phyloP scores from a whole-genome alignment of 2,888 invertebrate species.

The Athetis lepigone region DNA sequence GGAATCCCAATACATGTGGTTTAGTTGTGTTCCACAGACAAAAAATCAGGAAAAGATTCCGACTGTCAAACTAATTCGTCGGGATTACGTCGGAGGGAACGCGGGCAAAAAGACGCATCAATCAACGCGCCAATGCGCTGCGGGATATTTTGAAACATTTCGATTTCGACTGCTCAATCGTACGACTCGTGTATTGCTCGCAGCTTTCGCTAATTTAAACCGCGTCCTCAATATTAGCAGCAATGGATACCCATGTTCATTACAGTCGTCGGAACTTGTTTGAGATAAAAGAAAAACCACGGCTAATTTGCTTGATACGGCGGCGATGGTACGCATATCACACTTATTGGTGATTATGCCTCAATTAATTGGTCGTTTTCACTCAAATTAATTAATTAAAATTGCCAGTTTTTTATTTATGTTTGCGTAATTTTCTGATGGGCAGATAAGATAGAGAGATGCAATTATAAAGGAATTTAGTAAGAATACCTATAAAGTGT shows the following conservation, averaged over 20 bases:
- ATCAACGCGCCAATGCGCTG: conserved; percentile 79
- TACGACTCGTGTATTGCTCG: conserved; percentile 50
- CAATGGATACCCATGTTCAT: conserved; percentile 46
- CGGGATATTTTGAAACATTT: conserved; percentile 75
- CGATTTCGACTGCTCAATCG: conserved; percentile 57
- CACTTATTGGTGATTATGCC: conserved; percentile 73
- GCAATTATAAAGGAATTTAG: conserved; percentile 33
- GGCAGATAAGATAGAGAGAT: conserved; percentile 52
- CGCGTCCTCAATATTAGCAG: conserved; percentile 37
- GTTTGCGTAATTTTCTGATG: conserved; percentile 65
- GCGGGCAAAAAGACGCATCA: conserved; percentile 87
- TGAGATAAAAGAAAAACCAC: conserved; percentile 68
- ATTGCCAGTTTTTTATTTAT: conserved; percentile 60
- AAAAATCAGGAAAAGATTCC: conserved; percentile 87
- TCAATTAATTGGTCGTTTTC: conserved; percentile 73
- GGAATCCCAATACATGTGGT: conserved; percentile 83
- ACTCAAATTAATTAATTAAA: conserved; percentile 74
- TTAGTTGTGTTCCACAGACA: conserved; percentile 70
- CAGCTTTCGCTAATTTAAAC: conserved; percentile 33
- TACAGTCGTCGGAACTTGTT: conserved; percentile 64
- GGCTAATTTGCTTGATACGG: conserved; percentile 76
- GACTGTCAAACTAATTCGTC: conserved; percentile 87
- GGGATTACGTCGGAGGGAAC: conserved; percentile 80
- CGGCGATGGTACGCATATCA: conserved; percentile 70
- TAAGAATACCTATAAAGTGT: conserved; percentile 8